phyloP scores from a whole-genome alignment of 2,797 vertebrate species.

The Australoheros facetus region DNA sequence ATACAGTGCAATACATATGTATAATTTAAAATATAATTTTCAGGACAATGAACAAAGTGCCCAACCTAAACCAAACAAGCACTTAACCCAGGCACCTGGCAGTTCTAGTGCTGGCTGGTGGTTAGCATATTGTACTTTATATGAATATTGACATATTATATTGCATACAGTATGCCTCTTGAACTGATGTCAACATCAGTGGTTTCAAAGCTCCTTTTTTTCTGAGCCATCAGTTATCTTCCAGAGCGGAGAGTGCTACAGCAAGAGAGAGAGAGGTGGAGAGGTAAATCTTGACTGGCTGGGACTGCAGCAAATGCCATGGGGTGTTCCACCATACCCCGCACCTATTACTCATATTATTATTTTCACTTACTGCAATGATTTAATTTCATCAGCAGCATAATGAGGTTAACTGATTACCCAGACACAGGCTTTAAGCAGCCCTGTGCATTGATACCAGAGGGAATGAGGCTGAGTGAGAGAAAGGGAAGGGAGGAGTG shows the following conservation, averaged over 20 bases:
- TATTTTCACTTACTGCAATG: conserved; percentile 82
- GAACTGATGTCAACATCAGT: conserved; percentile 31
- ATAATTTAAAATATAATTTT: background rate
- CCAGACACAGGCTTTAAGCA: conserved; percentile 67
- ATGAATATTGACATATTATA: conserved; percentile 5
- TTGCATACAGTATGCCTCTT: conserved; percentile 22
- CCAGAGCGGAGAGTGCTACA: conserved; percentile 4
- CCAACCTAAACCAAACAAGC: background rate
- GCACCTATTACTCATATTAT: conserved; percentile 78
- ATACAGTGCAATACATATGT: background rate
- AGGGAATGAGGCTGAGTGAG: conserved; percentile 27
- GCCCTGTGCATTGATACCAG: conserved; percentile 64
- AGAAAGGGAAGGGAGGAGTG: background rate
- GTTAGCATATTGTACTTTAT: background rate
- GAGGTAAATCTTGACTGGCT: conserved; percentile 38
- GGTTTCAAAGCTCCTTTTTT: conserved; percentile 27
- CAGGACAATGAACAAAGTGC: background rate
- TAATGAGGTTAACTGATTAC: conserved; percentile 84
- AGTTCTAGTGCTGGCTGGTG: background rate
- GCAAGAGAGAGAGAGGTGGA: conserved; percentile 13
- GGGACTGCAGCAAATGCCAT: conserved; percentile 52
- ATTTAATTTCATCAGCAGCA: conserved; percentile 81
- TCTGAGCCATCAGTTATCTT: conserved; percentile 45
- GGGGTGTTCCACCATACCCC: conserved; percentile 53
- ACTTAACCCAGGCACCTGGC: background rate